Conservation (phyloP, 2,797 vertebrate genomes). For the Trachops cirrhosus region DNA sequence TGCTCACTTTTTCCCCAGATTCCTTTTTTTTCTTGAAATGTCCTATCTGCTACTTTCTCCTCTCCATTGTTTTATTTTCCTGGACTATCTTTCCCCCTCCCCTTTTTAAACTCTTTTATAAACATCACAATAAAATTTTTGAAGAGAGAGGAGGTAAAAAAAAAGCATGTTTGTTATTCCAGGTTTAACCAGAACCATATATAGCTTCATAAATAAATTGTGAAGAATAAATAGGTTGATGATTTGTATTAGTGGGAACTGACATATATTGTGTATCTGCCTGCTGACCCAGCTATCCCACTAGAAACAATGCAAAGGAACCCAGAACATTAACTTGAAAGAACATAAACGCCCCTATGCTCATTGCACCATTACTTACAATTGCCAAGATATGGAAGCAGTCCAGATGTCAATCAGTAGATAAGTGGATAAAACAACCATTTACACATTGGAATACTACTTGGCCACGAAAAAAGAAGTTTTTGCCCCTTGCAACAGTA, state of each 20-base stretch:
- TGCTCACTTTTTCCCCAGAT: not conserved
- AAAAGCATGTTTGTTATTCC: not conserved
- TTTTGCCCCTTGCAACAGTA: not conserved
- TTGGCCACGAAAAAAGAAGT: not conserved
- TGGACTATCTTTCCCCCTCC: fast-evolving
- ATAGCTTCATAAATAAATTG: not conserved
- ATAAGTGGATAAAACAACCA: not conserved
- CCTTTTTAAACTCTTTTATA: not conserved
- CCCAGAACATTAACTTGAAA: not conserved
- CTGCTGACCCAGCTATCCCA: not conserved
- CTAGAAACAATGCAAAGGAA: too few species aligned
- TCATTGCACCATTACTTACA: not conserved
- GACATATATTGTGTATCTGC: not conserved
- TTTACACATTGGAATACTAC: not conserved
- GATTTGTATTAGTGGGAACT: not conserved
- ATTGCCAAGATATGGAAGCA: not conserved
- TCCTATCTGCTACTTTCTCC: not conserved
- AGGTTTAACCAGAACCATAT: not conserved
- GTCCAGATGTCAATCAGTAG: not conserved
- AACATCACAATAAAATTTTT: not conserved
- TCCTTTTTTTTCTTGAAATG: not conserved
- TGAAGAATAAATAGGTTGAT: not conserved
- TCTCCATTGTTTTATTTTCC: not conserved
- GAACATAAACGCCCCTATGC: not conserved
- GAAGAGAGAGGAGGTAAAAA: not conserved